Evolutionary conservation across 1,140 invertebrate species (phyloP).

Genomic region (Wiebesia pumilae): DNA sequence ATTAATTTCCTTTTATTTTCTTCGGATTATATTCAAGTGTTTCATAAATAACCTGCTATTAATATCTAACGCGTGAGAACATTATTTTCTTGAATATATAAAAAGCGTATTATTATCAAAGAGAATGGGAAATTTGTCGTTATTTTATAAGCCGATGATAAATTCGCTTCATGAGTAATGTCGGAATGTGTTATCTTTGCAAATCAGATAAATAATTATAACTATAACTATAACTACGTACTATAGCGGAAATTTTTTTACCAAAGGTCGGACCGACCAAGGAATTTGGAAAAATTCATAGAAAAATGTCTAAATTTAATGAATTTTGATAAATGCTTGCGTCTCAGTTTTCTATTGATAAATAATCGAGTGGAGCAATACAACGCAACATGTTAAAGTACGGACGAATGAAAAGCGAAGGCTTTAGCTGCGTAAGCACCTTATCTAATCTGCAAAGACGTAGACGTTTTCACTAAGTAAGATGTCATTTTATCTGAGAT

Average conservation of each 20-base stretch:
- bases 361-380: neutral
- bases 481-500: neutral
- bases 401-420: neutral
- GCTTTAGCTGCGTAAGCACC: neutral
- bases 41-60: neutral
- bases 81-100: neutral
- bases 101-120: constrained; percentile 1
- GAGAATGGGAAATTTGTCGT: neutral
- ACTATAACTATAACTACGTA: too few species aligned
- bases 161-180: too few species aligned
- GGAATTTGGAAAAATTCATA: neutral
- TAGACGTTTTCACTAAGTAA: neutral
- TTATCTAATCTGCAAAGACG: constrained; percentile 39
- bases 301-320: neutral
- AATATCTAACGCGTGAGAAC: neutral
- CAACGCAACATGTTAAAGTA: neutral
- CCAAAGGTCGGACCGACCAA: too few species aligned
- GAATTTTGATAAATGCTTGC: too few species aligned
- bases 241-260: too few species aligned
- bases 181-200: too few species aligned
- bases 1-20: neutral
- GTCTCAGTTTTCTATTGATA: neutral
- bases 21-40: neutral
- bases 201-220: too few species aligned
- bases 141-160: neutral